Evolutionary conservation across 2,797 vertebrate genomes (phyloP).

Genomic region (Setipinna tenuifilis): DNA sequence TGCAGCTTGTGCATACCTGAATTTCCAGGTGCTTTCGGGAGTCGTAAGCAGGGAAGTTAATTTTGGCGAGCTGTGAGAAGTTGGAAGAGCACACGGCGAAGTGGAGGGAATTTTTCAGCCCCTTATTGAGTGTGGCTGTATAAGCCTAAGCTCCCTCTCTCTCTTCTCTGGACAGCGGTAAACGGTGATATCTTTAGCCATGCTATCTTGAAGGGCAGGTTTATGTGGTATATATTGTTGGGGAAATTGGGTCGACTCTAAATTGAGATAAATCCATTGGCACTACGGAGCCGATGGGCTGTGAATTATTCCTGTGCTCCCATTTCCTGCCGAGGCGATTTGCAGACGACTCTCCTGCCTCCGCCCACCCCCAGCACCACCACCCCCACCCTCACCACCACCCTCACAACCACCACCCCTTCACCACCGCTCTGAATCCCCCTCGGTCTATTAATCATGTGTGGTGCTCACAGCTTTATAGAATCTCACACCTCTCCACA

Average conservation of each 20-base stretch:
- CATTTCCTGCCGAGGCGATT: constrained; percentile 47
- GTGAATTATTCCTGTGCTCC: constrained; percentile 49
- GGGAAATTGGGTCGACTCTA: constrained; percentile 60
- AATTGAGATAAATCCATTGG: constrained; percentile 53
- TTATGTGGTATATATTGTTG: constrained; percentile 37
- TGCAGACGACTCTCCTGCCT: constrained; percentile 34
- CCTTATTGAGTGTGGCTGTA: background rate
- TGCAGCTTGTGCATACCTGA: background rate
- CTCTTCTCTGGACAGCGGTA: constrained; percentile 19
- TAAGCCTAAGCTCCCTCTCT: background rate
- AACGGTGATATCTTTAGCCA: constrained; percentile 22
- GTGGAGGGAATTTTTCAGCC: background rate
- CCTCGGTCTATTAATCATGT: constrained; percentile 59
- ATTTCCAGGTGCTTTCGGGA: background rate
- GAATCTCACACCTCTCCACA: constrained; percentile 48
- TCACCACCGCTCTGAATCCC: background rate
- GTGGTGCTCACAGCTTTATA: constrained; percentile 49
- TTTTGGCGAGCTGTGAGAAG: background rate
- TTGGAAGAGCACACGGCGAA: background rate
- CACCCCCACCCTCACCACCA: background rate
- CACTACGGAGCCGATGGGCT: constrained; percentile 47
- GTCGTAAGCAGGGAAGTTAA: background rate
- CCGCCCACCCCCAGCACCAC: background rate
- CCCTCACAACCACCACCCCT: background rate
- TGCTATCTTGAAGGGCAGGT: constrained; percentile 39